A percentile compares a stretch with the other conserved stretches of the same genome.
Evolutionary conservation across 2,888 invertebrate species (phyloP).

Genomic region (Eugnorisma glareosa): DNA sequence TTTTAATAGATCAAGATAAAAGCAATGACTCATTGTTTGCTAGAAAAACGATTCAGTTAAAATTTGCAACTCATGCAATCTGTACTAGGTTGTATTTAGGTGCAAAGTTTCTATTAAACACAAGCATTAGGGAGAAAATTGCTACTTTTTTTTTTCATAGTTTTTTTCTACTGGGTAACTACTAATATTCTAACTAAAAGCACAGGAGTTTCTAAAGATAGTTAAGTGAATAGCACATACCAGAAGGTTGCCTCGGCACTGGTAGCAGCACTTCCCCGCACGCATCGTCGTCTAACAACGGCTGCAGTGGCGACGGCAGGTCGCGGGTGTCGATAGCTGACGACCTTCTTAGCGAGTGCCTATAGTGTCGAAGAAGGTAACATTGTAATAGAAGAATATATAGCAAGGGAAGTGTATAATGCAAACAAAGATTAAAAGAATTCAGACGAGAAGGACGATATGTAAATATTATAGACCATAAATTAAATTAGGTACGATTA

Average conservation of each 20-base stretch:
- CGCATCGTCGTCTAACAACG: constrained; percentile 82
- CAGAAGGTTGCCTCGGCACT: constrained; percentile 88
- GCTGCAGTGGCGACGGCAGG: constrained; percentile 86
- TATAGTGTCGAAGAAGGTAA: constrained; percentile 49
- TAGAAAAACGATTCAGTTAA: too few relatives aligned
- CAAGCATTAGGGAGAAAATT: neutral
- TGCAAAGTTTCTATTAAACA: neutral
- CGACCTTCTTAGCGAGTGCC: constrained; percentile 89
- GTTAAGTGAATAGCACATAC: constrained; percentile 65
- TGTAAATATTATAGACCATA: neutral
- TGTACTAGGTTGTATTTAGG: neutral
- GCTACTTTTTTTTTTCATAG: neutral
- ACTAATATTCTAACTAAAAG: neutral
- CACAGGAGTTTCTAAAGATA: neutral
- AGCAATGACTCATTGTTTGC: too few relatives aligned
- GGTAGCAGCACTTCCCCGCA: constrained; percentile 86
- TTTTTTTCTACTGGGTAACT: neutral
- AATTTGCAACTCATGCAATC: too few relatives aligned
- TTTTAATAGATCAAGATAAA: neutral
- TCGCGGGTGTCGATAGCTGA: constrained; percentile 92
- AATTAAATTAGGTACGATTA: neutral
- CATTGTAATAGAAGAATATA: neutral
- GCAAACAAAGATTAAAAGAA: neutral
- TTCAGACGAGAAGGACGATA: neutral
- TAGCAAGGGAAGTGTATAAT: neutral